Conservation (phyloP, 2,113 vertebrate species). For the Herpailurus yagouaroundi region DNA sequence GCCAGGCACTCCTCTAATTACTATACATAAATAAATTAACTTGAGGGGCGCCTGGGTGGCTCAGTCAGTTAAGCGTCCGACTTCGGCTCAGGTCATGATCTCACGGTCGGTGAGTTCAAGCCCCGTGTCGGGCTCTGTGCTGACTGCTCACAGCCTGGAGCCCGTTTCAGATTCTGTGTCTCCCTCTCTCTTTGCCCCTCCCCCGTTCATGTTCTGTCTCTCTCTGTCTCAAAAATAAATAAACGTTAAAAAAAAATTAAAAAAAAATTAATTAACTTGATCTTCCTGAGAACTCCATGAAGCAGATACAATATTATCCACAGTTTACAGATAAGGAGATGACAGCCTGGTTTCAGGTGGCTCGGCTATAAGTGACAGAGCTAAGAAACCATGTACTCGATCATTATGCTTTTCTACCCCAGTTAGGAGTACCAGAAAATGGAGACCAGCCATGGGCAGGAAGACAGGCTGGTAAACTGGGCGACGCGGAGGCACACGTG, state of each 20-base stretch:
- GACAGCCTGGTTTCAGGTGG: no score
- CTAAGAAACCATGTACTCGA: not conserved
- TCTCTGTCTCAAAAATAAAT: no score
- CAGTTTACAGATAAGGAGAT: conserved; percentile 1
- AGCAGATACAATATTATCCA: not conserved
- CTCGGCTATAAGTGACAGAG: not conserved
- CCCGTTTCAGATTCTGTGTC: no score
- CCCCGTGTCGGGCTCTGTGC: no score
- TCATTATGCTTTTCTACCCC: not conserved
- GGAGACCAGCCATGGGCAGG: not conserved
- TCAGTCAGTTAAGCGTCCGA: no score
- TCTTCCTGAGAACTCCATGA: not conserved
- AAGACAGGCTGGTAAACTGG: not conserved
- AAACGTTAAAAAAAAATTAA: no score
- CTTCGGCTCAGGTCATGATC: no score
- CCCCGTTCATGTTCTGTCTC: no score
- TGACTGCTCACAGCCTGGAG: no score
- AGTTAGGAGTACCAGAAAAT: not conserved
- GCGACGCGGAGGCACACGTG: accelerated
- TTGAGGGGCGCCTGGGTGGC: not conserved
- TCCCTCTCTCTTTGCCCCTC: no score
- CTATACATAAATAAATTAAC: not conserved
- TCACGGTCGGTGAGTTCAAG: accelerated
- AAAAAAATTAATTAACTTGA: not conserved
- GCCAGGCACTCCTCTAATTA: not conserved